Base-by-base conservation (phyloP, 2,888 invertebrate genomes). In the Noctua pronuba region DNA sequence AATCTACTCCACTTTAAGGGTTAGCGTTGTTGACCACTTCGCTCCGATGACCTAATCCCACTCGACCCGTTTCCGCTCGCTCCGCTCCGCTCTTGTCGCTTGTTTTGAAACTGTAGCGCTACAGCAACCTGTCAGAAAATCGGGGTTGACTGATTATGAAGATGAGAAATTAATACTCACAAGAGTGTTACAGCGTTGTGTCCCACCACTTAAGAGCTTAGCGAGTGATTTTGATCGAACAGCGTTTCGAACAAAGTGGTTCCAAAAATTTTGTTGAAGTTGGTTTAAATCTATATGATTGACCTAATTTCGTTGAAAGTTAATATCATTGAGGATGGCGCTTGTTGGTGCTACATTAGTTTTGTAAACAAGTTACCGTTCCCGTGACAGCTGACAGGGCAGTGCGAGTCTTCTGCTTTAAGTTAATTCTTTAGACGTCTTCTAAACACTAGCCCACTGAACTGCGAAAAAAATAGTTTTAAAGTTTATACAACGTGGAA, bases 171-270 rank as follows among this genome's bases (percentile, higher is more conserved):
- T 80, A 71, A 71, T 79, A 74, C 68, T 6, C 16, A 2, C 13
- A 28, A 62, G 24, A 4, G 16, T 49, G 65, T 58, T 76, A 28
- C 83, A 66, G 41, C 18, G 49, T 41, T 4, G 31, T 49, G 10
- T 4, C 11, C 2, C 1, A 24, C 18, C 46, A 65, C 82, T 58
- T 49, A 82, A 80, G 31, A 62, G 55, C 55, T 84, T 60, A 28
- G 2, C 35, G 55, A 82, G n/a, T 70, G 77, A 76, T 70, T 82
- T 70, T 82, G 83, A 82, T 76, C 69, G 69, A 81, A 31, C 13
- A 31, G 21, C 49, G 52, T 35, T 58, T 68, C 35, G 38, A 35
- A 24, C 21, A 21, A 70, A 60, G 58, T 18, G 18, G 35, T 65
- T 65, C 11, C 0, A 16, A 38, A 16, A 64, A 16, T 64, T 64